Conservation (phyloP, 92 coral and sea anemone species). For the Bergia puertoricense region DNA sequence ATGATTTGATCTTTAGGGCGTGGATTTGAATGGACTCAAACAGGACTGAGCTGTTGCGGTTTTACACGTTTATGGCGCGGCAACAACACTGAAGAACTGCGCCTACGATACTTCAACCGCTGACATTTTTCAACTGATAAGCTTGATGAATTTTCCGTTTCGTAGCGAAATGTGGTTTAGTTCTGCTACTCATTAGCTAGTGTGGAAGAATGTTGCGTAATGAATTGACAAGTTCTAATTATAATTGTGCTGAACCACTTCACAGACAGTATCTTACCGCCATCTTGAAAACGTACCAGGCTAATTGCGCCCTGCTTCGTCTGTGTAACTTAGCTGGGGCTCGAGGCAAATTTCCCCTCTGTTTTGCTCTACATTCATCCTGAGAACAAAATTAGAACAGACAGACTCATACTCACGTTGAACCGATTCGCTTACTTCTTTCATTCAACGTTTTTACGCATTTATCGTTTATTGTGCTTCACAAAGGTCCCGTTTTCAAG, state of each 20-base stretch:
- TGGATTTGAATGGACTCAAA: constrained; percentile 38
- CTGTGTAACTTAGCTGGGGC: not conserved
- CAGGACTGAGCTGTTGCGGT: constrained; percentile 25
- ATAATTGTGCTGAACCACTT: not conserved
- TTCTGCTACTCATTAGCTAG: not conserved
- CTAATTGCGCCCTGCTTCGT: no score
- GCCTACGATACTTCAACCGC: constrained; percentile 6
- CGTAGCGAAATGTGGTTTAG: not conserved
- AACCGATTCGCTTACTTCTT: not conserved
- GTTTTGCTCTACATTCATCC: not conserved
- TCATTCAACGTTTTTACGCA: not conserved
- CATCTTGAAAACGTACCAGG: not conserved
- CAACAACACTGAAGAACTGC: constrained; percentile 30
- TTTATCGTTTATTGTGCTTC: not conserved
- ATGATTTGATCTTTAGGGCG: constrained; percentile 45
- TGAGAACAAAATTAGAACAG: not conserved
- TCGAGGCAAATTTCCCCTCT: not conserved
- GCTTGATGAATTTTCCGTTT: not conserved
- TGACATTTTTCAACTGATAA: not conserved
- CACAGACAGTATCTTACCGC: not conserved
- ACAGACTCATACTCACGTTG: not conserved
- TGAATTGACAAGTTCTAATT: not conserved
- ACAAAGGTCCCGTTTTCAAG: not conserved
- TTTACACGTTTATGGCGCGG: constrained; percentile 18
- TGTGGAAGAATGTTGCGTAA: no score